Percentiles rank a stretch among this genome's conserved stretches.
Conservation (phyloP, 1,140 invertebrate species). For the Spodoptera frugiperda region DNA sequence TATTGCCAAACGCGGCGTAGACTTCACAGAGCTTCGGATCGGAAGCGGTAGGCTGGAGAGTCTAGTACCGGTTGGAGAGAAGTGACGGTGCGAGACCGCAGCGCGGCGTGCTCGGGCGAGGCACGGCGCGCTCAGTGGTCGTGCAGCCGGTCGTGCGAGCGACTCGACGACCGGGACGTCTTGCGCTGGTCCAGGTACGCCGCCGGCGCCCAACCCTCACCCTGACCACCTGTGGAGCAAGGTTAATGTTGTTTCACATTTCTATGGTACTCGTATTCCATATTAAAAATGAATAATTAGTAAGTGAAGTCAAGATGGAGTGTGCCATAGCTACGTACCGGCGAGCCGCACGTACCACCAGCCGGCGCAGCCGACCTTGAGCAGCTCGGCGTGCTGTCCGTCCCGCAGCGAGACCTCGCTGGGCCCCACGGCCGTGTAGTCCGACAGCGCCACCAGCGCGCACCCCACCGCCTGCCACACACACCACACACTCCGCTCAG, state of each 20-base stretch:
- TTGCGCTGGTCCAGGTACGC: slow-evolving; percentile 95
- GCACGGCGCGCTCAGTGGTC: slow-evolving; percentile 66
- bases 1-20: background rate
- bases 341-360: slow-evolving; percentile 97
- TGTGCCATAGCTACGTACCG: slow-evolving; percentile 79
- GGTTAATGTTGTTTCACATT: slow-evolving; percentile 56
- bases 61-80: background rate
- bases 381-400: slow-evolving; percentile 94
- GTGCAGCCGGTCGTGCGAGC: slow-evolving; percentile 86
- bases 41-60: background rate
- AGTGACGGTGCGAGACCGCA: slow-evolving; percentile 8
- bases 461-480: slow-evolving; percentile 87
- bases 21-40: background rate
- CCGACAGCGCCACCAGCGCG: slow-evolving; percentile 94
- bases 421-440: slow-evolving; percentile 95
- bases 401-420: slow-evolving; percentile 96
- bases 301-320: too few relatives aligned
- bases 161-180: slow-evolving; percentile 89
- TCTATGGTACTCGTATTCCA: background rate
- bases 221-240: slow-evolving; percentile 85
- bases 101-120: slow-evolving; percentile 3
- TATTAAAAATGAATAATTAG: too few relatives aligned
- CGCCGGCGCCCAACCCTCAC: slow-evolving; percentile 97
- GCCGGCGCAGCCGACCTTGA: slow-evolving; percentile 96
- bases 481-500: slow-evolving; percentile 23